A percentile compares a stretch with the other conserved stretches of the same genome.
phyloP scores from a whole-genome alignment of 2,888 invertebrate genomes.

The Acrobeloides nanus region DNA sequence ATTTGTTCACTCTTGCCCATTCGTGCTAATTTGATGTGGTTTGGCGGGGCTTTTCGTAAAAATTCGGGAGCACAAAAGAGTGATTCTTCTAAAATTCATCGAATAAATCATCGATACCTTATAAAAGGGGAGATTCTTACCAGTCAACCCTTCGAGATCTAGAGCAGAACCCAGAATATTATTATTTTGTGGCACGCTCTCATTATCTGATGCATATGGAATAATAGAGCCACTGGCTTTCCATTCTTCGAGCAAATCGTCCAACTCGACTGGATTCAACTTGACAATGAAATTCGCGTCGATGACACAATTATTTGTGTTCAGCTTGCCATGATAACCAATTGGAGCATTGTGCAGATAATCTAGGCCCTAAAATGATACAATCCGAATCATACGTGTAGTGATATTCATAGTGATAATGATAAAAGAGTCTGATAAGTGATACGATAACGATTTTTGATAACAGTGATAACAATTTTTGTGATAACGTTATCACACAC shows the following conservation, averaged over 20 bases:
- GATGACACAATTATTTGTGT: constrained; percentile 17
- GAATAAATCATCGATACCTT: too few relatives aligned
- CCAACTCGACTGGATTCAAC: constrained; percentile 15
- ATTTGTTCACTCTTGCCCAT: constrained; percentile 16
- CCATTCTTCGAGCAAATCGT: constrained; percentile 18
- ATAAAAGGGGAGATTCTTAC: neutral
- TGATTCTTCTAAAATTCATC: constrained; percentile 19
- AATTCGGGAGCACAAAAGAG: constrained; percentile 18
- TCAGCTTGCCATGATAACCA: constrained; percentile 21
- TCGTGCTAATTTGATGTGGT: constrained; percentile 14
- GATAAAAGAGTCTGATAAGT: neutral
- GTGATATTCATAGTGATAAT: neutral
- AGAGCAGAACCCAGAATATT: too few relatives aligned
- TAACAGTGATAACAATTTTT: too few relatives aligned
- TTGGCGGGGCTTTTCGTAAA: constrained; percentile 20
- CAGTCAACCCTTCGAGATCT: neutral
- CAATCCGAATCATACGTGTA: neutral
- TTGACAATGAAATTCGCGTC: constrained; percentile 22
- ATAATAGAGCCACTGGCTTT: constrained; percentile 9
- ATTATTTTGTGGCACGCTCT: too few relatives aligned
- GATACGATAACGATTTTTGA: neutral
- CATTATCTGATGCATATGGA: too few relatives aligned
- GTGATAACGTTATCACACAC: too few relatives aligned
- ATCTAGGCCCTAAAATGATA: constrained; percentile 16
- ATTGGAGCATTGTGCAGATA: constrained; percentile 18